These are phyloP conservation scores for Erpobdella octoculata DNA, from an alignment of 2,888 invertebrate species.

Conservation along the genomic window DNA sequence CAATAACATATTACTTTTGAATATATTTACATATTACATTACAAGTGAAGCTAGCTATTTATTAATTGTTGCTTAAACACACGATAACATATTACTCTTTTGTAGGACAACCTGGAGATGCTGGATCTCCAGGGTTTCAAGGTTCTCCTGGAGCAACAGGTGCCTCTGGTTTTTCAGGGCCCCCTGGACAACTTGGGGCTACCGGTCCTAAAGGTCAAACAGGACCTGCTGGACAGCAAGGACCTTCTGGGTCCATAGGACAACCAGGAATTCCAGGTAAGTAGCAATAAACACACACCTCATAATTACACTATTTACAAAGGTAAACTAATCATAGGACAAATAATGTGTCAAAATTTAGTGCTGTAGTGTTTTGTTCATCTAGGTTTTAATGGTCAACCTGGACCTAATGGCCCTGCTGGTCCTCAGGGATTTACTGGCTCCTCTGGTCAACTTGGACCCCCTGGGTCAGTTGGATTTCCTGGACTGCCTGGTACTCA, in stretches of 20 bases:
- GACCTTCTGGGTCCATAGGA: conserved; percentile 28
- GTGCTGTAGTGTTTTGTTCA: not conserved
- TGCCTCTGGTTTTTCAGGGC: conserved; percentile 28
- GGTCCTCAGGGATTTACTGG: conserved; percentile 32
- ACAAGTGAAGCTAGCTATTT: too few species aligned
- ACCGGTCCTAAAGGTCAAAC: conserved; percentile 16
- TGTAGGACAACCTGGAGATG: conserved; percentile 29
- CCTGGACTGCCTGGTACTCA: conserved; percentile 27
- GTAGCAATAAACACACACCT: not conserved
- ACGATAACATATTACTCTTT: too few species aligned
- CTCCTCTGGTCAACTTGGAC: conserved; percentile 20
- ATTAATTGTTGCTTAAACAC: too few species aligned
- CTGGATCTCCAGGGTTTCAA: conserved; percentile 28
- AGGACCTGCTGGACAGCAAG: conserved; percentile 27
- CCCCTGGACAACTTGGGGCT: conserved; percentile 26
- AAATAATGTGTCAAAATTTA: not conserved
- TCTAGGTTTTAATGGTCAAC: not conserved
- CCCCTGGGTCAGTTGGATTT: conserved; percentile 9
- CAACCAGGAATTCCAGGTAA: conserved; percentile 10
- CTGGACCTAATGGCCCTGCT: conserved; percentile 19
- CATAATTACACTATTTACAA: not conserved
- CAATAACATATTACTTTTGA: too few species aligned
- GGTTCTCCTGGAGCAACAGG: conserved; percentile 32
- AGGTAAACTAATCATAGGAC: not conserved
- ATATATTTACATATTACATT: too few species aligned